Evolutionary conservation across 2,797 vertebrate species (phyloP), one percentile per base, ranked within the genome.

Genomic region (Atherinosoma microstoma): DNA sequence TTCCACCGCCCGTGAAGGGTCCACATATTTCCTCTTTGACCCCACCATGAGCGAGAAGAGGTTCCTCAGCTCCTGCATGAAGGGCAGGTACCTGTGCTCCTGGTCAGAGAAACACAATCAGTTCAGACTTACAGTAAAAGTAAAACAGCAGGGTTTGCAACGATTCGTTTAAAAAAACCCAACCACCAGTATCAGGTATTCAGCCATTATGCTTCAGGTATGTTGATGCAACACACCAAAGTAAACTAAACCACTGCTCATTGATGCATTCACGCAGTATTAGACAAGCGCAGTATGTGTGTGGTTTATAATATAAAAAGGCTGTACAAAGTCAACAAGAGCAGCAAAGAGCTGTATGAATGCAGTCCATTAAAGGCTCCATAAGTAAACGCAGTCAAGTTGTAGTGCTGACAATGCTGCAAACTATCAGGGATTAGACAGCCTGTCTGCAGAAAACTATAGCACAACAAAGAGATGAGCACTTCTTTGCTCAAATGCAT

Each of bases 11-110:
- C 96, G 95, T 57, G 97, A 99, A 0, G 98, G 98, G 87, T 99
- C 98, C 78, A 99, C 98, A 1, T 99, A 99, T 90, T 99, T 99
- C 85, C 98, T 95, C 88, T 98, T 98, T 9, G 97, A 99, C 35
- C 97, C 97, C 87, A 98, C 97, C 90, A 99, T 96, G 84, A 99
- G 96, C 49, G 98, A 97, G 94, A 99, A 99, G 4, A 99, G 95
- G 80, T 95, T 96, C 78, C 98, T 93, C 79, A 99, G 89, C 89
- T 99, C 98, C 89, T 96, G 95, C 98, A 99, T 99, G 84, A 99
- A 99, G 81, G 97, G 98, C 85, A 99, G 94, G 93, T 99, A 98
- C 84, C 97, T 96, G 94, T 98, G 96, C 86, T 99, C 98, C 98
- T 99, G 77, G 29, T 60, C 12, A 64, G 9, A 64, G 56, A 0